These are phyloP conservation scores for Chironomus tepperi DNA, from an alignment of 1,140 invertebrate genomes.

Conservation along the genomic window DNA sequence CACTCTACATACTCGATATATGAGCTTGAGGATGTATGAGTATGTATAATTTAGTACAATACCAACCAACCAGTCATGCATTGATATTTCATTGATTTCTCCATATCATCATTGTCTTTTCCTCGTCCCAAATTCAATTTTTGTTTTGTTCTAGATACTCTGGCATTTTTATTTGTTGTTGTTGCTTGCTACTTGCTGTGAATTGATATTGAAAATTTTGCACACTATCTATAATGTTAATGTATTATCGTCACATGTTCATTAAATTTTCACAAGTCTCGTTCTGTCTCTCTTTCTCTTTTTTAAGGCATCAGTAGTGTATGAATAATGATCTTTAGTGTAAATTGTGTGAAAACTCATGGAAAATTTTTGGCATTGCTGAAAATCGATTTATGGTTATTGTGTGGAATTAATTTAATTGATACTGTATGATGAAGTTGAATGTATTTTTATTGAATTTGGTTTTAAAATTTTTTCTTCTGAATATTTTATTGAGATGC, in stretches of 20 bases:
- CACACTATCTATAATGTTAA: background rate
- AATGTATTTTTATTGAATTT: too few species aligned
- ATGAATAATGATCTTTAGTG: conserved; percentile 7
- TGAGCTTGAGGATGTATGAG: background rate
- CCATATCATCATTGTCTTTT: background rate
- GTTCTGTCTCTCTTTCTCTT: background rate
- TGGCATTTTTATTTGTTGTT: too few species aligned
- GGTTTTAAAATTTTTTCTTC: too few species aligned
- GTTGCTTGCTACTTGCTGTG: background rate
- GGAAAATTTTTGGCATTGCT: background rate
- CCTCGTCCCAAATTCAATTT: background rate
- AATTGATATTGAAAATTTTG: background rate
- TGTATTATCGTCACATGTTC: conserved; percentile 12
- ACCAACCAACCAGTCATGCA: background rate
- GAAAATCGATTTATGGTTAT: background rate
- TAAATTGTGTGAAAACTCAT: background rate
- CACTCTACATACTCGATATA: too few species aligned
- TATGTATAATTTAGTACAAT: background rate
- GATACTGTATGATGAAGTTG: too few species aligned
- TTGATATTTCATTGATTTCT: conserved; percentile 7
- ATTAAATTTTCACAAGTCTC: conserved; percentile 1
- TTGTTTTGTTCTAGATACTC: too few species aligned
- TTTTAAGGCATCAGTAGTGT: background rate
- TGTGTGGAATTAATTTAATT: background rate
- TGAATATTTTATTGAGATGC: too few species aligned